Base-by-base conservation (phyloP, 2,888 invertebrate genomes). In the Epistrophe eligans region DNA sequence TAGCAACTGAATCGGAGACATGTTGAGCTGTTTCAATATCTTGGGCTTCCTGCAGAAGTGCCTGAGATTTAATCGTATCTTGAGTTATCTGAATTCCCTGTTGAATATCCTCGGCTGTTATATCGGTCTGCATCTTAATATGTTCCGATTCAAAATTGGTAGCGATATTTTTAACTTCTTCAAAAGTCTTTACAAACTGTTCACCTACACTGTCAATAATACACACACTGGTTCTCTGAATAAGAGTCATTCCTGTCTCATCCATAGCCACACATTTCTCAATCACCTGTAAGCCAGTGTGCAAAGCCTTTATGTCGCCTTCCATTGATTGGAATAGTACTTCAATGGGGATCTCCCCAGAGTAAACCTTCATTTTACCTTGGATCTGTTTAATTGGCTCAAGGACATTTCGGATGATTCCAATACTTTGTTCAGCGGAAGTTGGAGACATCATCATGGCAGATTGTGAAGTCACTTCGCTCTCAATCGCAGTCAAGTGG, bases 181-280 rank as follows among this genome's bases (percentile, higher is more conserved):
- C 93, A 66, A 95, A 92, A 7, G 94, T 92, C 62, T 94, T 93
- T 64, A 94, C 93, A 88, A 96, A 92, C 85, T 95, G 93, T 60
- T 93, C 92, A 4, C 95, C 94, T 79, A 95, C 94, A 32, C 93
- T 94, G 89, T 95, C 95, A 77, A 96, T 93, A 81, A 96, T 94
- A 89, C 95, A 95, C 15, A 95, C 94, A 90, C 96, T 96, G 0
- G 96, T 95, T 90, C 95, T 94, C 90, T 95, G 95, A 1, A 96
- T 95, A 10, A 96, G 92, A 0, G 96, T 96, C 74, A 94, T 95
- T 13, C 94, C 95, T 48, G 94, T 95, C 89, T 95, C 95, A 91
- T 95, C 95, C 88, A 95, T 94, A 89, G 95, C 95, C 48, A 95
- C 94, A 90, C 96, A 96, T 90, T 95, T 95, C 91, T 96, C 95